A percentile compares a stretch with the other conserved stretches of the same genome.
Conservation (phyloP, 37 sponge, comb jelly and placozoan species). For the Cliona cf. orientalis region DNA sequence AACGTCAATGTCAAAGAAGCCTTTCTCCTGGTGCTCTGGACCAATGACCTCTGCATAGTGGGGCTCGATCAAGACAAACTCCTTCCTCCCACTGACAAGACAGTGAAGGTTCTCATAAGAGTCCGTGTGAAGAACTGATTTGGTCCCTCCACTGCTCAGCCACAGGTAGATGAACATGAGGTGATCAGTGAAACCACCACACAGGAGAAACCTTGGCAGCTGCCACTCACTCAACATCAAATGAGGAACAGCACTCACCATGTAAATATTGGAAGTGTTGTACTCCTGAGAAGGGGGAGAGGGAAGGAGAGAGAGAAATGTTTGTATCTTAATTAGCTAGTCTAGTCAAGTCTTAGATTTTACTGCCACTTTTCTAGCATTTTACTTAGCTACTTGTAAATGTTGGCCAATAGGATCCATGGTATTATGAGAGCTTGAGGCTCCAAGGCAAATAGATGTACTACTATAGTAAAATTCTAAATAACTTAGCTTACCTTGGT, state of each 20-base stretch:
- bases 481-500: too few species aligned
- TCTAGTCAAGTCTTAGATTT: too few species aligned
- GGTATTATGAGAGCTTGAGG: too few species aligned
- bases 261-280: slow-evolving; percentile 48
- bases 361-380: too few species aligned
- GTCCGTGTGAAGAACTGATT: slow-evolving; percentile 79
- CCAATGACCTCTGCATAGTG: slow-evolving; percentile 59
- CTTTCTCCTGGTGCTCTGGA: slow-evolving; percentile 53
- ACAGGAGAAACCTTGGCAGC: slow-evolving; percentile 55
- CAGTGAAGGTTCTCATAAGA: slow-evolving; percentile 78
- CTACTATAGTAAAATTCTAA: too few species aligned
- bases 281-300: slow-evolving; percentile 60
- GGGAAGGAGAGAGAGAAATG: too few species aligned
- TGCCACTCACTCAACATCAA: slow-evolving; percentile 62
- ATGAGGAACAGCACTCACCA: slow-evolving; percentile 49
- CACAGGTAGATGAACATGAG: slow-evolving; percentile 49
- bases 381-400: too few species aligned
- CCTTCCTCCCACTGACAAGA: slow-evolving; percentile 70
- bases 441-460: too few species aligned
- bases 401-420: too few species aligned
- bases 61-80: slow-evolving; percentile 69
- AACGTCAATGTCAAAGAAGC: slow-evolving; percentile 71
- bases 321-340: too few species aligned
- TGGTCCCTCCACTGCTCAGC: slow-evolving; percentile 92
- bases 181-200: slow-evolving; percentile 70